Conservation (phyloP, 2,113 vertebrate species). For the Pterocles gutturalis region DNA sequence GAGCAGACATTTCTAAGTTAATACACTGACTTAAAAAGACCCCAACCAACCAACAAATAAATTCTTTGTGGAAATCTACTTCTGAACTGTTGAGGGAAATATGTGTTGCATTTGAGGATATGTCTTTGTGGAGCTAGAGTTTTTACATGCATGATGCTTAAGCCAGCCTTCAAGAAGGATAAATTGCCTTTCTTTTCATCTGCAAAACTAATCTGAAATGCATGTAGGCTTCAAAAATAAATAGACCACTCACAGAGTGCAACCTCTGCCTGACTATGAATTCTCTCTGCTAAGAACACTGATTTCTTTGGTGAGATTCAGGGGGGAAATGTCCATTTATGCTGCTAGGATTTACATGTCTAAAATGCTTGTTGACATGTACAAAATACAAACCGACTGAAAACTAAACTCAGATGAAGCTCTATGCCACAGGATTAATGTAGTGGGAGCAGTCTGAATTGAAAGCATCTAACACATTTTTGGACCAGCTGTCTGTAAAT, state of each 20-base stretch:
- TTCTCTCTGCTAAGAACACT: neutral
- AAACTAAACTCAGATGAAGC: neutral
- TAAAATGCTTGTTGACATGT: neutral
- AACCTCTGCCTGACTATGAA: neutral
- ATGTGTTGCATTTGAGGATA: neutral
- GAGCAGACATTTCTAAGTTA: neutral
- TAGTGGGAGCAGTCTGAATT: neutral
- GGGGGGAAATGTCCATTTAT: neutral
- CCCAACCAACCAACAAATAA: neutral
- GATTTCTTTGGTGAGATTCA: neutral
- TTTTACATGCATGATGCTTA: neutral
- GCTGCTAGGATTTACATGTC: neutral
- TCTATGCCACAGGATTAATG: neutral
- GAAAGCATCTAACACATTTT: neutral
- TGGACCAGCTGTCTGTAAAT: conserved; percentile 27
- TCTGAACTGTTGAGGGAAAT: neutral
- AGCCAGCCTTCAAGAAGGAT: neutral
- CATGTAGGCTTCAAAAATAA: neutral
- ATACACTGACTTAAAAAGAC: neutral
- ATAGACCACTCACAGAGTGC: neutral
- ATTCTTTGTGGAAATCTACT: neutral
- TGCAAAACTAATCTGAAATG: conserved; percentile 13
- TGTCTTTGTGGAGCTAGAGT: neutral
- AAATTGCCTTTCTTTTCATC: neutral
- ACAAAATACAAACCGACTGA: neutral